Evolutionary conservation across 2,888 invertebrate species (phyloP), one percentile per base, ranked within the genome.

Genomic region (Gastrophysa polygoni): DNA sequence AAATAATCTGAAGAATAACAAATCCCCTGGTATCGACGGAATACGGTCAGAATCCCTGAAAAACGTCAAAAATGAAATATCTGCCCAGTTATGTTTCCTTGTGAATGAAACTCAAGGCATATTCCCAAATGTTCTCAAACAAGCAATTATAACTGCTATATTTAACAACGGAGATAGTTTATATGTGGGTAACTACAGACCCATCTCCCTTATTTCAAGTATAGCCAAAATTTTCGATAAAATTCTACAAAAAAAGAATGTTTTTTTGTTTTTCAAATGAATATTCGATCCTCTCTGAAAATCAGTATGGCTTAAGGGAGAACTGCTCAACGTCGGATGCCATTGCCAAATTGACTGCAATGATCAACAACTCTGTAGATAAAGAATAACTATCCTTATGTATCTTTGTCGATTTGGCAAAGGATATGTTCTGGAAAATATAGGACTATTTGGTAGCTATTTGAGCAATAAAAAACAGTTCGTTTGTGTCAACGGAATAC

Each of bases 111-210:
- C 38, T 38, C 38, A 38, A 38, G 38, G 46, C 17, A 46, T 46
- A 46, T 16, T 46, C 8, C 46, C 46, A 46, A 8, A 46, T 46
- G 46, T 8, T 46, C 46, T 46, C n/a, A 46, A 46, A 46, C 46
- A 46, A 46, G 46, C 46, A 46, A 46, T 46, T 46, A 46, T 46
- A 46, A 46, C 46, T 4, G 16, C 46, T 16, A 46, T 46, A 7
- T 46, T 46, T 2, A 16, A 46, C 2, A 46, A 3, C 46, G 17
- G 46, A 46, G 46, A 46, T 14, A 46, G 16, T 14, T 46, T 46
- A 17, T 8, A 46, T 46, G 46, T 46, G 46, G 46, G 46, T 17
- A 46, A 46, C 46, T n/a, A 46, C 46, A 46, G 46, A 46, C 11
- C 17, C 2, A 46, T 46, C 46, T n/a, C n/a, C n/a, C n/a, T n/a